phyloP scores from a whole-genome alignment of 2,113 vertebrate species.

The Aptenodytes patagonicus region DNA sequence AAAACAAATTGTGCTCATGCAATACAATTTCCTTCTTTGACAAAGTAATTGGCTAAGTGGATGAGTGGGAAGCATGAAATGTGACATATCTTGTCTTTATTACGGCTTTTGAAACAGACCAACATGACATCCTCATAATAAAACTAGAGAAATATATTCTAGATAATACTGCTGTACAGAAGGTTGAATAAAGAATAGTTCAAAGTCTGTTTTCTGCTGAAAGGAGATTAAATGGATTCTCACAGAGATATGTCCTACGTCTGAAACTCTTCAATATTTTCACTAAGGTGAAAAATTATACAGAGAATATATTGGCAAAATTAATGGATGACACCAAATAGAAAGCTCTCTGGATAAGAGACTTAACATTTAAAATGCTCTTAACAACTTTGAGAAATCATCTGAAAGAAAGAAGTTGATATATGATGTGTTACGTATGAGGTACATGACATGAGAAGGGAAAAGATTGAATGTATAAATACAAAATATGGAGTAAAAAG shows the following conservation, averaged over 20 bases:
- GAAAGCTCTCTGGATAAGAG: not conserved
- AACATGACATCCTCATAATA: not conserved
- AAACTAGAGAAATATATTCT: not conserved
- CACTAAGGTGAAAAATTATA: not conserved
- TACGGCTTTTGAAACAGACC: not conserved
- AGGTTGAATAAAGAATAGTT: not conserved
- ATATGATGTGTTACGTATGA: not conserved
- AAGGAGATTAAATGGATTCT: not conserved
- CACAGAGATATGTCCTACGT: accelerated
- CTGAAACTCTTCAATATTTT: not conserved
- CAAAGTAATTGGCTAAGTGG: not conserved
- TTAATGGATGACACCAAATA: not conserved
- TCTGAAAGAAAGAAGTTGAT: not conserved
- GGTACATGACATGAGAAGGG: not conserved
- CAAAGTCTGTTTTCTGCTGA: not conserved
- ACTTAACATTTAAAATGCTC: not conserved
- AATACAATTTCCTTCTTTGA: not conserved
- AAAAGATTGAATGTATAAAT: not conserved
- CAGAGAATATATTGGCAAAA: not conserved
- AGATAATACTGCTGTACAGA: not conserved
- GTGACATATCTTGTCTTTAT: not conserved
- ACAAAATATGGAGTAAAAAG: not conserved
- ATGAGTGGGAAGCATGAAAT: not conserved
- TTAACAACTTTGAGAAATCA: not conserved
- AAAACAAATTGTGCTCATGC: not conserved